Evolutionary conservation across 2,797 vertebrate species (phyloP).

Genomic region (Loriculus beryllinus): DNA sequence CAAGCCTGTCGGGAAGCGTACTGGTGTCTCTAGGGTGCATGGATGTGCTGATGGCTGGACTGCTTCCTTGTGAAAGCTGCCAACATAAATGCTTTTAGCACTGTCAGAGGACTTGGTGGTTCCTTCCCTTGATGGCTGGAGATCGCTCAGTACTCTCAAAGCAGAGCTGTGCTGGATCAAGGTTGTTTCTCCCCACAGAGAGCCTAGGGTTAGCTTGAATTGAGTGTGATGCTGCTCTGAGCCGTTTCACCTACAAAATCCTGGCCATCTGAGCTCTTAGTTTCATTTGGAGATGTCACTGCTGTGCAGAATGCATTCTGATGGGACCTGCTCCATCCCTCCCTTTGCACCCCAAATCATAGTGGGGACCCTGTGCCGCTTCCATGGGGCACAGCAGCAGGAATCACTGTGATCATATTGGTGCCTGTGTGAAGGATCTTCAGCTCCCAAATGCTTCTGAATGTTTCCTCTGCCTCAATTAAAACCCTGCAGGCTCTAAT

Average conservation of each 20-base stretch:
- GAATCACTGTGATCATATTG: accelerated
- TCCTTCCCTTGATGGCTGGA: neutral
- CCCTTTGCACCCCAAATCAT: accelerated
- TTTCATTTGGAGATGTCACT: neutral
- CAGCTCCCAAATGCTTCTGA: neutral
- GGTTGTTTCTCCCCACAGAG: neutral
- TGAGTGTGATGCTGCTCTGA: neutral
- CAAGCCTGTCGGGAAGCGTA: neutral
- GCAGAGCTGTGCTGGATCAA: neutral
- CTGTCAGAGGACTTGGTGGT: neutral
- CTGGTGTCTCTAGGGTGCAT: neutral
- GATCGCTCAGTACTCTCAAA: accelerated
- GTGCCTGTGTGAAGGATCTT: neutral
- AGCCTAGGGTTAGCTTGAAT: neutral
- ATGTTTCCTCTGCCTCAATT: neutral
- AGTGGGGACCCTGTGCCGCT: accelerated
- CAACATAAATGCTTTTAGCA: neutral
- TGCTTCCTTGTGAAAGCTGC: neutral
- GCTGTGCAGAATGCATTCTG: neutral
- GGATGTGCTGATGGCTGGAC: neutral
- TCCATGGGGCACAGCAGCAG: neutral
- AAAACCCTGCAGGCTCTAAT: neutral
- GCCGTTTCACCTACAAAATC: neutral
- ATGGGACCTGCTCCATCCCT: neutral
- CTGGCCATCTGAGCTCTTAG: neutral